Evolutionary conservation across 1,140 invertebrate species (phyloP).

Genomic region (Trachelipus rathkii): DNA sequence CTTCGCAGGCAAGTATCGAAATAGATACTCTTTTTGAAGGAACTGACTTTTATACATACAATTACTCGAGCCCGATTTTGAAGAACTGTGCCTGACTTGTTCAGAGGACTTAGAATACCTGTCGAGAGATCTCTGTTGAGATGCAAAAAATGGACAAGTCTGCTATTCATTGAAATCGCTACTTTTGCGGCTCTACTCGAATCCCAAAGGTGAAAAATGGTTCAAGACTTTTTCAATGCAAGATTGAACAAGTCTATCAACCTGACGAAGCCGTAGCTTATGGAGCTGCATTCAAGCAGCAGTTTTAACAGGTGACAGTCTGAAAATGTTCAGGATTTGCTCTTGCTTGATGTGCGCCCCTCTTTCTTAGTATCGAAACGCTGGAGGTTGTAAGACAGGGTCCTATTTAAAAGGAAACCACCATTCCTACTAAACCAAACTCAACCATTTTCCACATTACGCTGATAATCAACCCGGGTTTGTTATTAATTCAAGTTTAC

Average conservation of each 20-base stretch:
- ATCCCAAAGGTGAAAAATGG: constrained; percentile 59
- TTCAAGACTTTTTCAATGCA: constrained; percentile 74
- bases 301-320: constrained; percentile 89
- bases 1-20: constrained; percentile 87
- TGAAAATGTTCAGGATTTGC: constrained; percentile 74
- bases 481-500: constrained; percentile 72
- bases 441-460: constrained; percentile 62
- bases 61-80: constrained; percentile 55
- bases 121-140: constrained; percentile 68
- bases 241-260: constrained; percentile 81
- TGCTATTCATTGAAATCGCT: constrained; percentile 56
- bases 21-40: constrained; percentile 93
- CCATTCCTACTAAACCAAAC: constrained; percentile 73
- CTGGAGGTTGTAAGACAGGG: constrained; percentile 50
- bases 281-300: constrained; percentile 91
- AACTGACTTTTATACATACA: constrained; percentile 90
- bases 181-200: constrained; percentile 60
- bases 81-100: constrained; percentile 49
- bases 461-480: constrained; percentile 78
- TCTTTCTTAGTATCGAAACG: constrained; percentile 64
- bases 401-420: constrained; percentile 57
- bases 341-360: constrained; percentile 69
- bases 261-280: constrained; percentile 61
- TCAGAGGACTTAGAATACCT: constrained; percentile 59
- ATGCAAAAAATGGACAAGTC: constrained; percentile 50